Conservation (phyloP, 2,888 invertebrate species). For the Stenolophus ochropezus region DNA sequence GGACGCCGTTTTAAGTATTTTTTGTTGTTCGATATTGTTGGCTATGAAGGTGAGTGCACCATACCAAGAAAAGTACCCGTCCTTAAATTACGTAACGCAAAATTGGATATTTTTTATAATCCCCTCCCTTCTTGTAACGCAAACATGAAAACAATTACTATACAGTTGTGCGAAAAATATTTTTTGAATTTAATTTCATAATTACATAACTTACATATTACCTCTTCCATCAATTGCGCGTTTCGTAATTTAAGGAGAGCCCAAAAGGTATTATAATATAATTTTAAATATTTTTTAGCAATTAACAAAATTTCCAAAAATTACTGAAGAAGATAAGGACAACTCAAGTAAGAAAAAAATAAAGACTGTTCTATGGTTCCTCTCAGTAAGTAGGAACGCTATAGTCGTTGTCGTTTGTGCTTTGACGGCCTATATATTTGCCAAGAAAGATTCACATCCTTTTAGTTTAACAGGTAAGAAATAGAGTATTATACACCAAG, state of each 20-base stretch:
- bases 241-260: too few relatives aligned
- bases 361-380: constrained; percentile 77
- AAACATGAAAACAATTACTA: too few relatives aligned
- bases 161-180: too few relatives aligned
- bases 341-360: constrained; percentile 62
- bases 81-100: too few relatives aligned
- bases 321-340: constrained; percentile 60
- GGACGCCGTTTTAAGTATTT: constrained; percentile 79
- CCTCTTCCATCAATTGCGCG: too few relatives aligned
- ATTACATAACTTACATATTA: too few relatives aligned
- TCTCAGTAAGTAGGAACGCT: constrained; percentile 82
- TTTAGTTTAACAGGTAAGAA: constrained; percentile 78
- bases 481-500: not conserved
- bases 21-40: constrained; percentile 78
- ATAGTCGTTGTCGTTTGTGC: constrained; percentile 80
- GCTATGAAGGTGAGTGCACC: constrained; percentile 77
- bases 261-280: too few relatives aligned
- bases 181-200: not conserved
- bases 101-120: too few relatives aligned
- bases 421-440: constrained; percentile 76
- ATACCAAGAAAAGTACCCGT: too few relatives aligned
- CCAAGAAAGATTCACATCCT: constrained; percentile 73
- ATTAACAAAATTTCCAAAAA: constrained; percentile 74
- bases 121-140: too few relatives aligned
- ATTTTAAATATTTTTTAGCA: constrained; percentile 74